Percentiles rank a stretch among this genome's conserved stretches.
Conservation (phyloP, 2,888 invertebrate species). For the Diarsia brunnea region DNA sequence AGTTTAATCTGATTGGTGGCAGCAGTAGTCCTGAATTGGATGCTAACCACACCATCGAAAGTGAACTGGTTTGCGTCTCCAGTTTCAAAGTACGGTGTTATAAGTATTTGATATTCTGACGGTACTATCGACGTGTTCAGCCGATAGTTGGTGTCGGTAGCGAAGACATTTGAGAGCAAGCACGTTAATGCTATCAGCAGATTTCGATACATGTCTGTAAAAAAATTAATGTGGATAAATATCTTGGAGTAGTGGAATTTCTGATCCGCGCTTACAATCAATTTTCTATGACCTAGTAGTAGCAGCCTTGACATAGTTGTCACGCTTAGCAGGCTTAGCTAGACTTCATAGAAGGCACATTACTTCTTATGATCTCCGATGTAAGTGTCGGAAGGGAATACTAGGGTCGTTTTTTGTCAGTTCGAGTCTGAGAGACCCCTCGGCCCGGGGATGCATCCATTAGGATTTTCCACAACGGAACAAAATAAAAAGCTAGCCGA, state of each 20-base stretch:
- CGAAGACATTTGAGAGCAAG: slow-evolving; percentile 69
- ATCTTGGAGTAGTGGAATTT: neutral
- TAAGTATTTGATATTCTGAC: slow-evolving; percentile 86
- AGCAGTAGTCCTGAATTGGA: slow-evolving; percentile 77
- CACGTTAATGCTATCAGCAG: slow-evolving; percentile 67
- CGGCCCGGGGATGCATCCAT: too few relatives aligned
- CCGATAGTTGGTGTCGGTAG: slow-evolving; percentile 81
- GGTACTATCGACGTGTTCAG: slow-evolving; percentile 87
- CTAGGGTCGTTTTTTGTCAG: too few relatives aligned
- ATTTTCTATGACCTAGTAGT: neutral
- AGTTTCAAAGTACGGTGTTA: slow-evolving; percentile 89
- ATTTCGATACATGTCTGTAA: slow-evolving; percentile 80
- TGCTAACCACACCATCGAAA: slow-evolving; percentile 87
- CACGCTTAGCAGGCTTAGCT: neutral
- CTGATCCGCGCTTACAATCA: neutral
- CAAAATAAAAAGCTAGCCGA: neutral
- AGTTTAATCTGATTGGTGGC: slow-evolving; percentile 81
- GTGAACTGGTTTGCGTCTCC: slow-evolving; percentile 81
- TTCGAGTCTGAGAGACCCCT: too few relatives aligned
- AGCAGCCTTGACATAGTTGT: neutral
- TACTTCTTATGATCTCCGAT: too few relatives aligned
- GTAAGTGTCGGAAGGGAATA: too few relatives aligned
- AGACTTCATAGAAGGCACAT: too few relatives aligned
- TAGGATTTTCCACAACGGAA: too few relatives aligned
- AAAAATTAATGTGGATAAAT: slow-evolving; percentile 19